Evolutionary conservation across 1,140 invertebrate species (phyloP), one percentile per base, ranked within the genome.

Genomic region (Aphidius ervi): DNA sequence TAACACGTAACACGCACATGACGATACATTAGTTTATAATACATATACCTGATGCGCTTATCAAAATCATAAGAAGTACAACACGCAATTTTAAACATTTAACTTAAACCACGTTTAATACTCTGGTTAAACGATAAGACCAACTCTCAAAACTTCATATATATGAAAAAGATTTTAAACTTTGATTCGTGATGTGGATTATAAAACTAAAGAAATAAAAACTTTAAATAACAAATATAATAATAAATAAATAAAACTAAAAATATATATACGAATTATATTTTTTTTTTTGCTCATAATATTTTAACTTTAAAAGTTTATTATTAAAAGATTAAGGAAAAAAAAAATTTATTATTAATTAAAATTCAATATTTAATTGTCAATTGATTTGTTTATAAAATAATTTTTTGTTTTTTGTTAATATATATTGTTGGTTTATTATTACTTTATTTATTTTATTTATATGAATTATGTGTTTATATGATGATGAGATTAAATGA

Each of bases 31-130:
- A 41, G 42, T n/a, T 40, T n/a, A 54, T 16, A 16, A 16, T 16
- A 16, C 16, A 16, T 40, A 42, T 54, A 39, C 39, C 37, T 54
- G 52, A 54, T 54, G 52, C 40, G 52, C 52, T 54, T 54, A 54
- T 54, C 52, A 40, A 37, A n/a, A 3, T 8, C n/a, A 42, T 40
- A 9, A 16, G 40, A 37, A 54, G 40, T 31, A 40, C 39, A 54
- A 54, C 42, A 10, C 52, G n/a, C 50, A 39, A n/a, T 54, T 54
- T 54, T 40, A 54, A 37, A 40, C 42, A 40, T 54, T 41, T 40
- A 42, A 43, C 39, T 39, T n/a, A 39, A 9, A 41, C 52, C 41
- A 9, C 40, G 39, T 41, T 54, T 31, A 31, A 31, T 31, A 31
- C 23, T 31, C 23, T 31, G 23, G 23, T 31, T 31, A 31, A 31